These are phyloP conservation scores for Arizona elegans DNA, from an alignment of 2,113 vertebrate genomes.

Conservation along the genomic window DNA sequence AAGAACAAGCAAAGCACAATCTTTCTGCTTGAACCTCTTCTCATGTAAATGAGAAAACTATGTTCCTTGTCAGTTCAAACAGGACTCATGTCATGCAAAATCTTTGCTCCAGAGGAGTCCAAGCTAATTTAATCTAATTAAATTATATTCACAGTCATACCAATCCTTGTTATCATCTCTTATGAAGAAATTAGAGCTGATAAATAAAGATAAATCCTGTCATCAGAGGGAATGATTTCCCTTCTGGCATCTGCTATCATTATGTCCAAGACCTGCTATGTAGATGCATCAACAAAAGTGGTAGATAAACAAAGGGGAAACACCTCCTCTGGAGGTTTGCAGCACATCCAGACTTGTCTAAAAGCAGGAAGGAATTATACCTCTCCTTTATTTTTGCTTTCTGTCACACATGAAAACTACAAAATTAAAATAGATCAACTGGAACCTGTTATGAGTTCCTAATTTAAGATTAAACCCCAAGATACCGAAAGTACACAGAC, in stretches of 20 bases:
- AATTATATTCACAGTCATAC: background rate
- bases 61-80: background rate
- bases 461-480: background rate
- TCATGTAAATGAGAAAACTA: background rate
- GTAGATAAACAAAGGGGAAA: background rate
- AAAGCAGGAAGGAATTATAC: background rate
- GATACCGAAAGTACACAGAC: background rate
- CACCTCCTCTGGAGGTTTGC: background rate
- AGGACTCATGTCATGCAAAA: background rate
- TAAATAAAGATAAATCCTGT: background rate
- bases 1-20: background rate
- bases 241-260: background rate
- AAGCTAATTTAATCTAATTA: background rate
- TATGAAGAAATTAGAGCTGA: background rate
- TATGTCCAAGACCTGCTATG: background rate
- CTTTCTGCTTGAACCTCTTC: background rate
- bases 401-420: background rate
- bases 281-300: background rate
- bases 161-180: background rate
- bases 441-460: background rate
- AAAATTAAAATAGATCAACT: background rate
- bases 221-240: background rate
- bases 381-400: background rate
- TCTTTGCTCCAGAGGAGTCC: background rate
- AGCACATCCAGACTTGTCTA: background rate